Evolutionary conservation across 2,113 vertebrate genomes (phyloP).

Genomic region (Platysteira castanea): DNA sequence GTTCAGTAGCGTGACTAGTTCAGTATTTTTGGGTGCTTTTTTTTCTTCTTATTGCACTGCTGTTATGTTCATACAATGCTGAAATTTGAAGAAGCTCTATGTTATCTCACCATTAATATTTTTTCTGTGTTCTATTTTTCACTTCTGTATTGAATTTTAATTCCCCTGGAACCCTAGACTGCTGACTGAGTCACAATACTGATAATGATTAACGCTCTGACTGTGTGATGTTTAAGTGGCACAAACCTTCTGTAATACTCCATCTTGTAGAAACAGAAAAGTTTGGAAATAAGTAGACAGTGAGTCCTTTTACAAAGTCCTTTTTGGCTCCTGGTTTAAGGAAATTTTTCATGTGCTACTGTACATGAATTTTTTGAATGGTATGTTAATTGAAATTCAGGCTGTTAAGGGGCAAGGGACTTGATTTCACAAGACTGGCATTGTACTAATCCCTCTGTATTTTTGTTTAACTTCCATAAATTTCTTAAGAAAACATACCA

Average conservation of each 20-base stretch:
- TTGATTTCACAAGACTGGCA: not conserved
- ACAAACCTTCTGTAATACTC: not conserved
- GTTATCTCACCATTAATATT: not conserved
- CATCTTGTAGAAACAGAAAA: not conserved
- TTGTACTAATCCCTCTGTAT: not conserved
- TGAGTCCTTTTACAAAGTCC: not conserved
- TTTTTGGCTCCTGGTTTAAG: not conserved
- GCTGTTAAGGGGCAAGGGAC: not conserved
- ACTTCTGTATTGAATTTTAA: not conserved
- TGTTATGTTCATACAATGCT: not conserved
- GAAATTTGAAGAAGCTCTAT: not conserved
- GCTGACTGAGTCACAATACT: not conserved
- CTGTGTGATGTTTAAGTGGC: not conserved
- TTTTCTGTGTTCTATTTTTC: not conserved
- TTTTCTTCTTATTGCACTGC: not conserved
- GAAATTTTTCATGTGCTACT: not conserved
- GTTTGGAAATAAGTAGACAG: not conserved
- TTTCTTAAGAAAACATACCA: not conserved
- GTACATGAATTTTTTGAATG: not conserved
- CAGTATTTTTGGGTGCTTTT: fast-evolving
- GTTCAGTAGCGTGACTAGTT: not conserved
- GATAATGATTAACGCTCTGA: not conserved
- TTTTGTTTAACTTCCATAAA: not conserved
- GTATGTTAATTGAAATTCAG: not conserved
- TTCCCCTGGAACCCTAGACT: not conserved